Conservation (phyloP, 2,797 vertebrate genomes). For the Heteromormyrus szaboi region DNA sequence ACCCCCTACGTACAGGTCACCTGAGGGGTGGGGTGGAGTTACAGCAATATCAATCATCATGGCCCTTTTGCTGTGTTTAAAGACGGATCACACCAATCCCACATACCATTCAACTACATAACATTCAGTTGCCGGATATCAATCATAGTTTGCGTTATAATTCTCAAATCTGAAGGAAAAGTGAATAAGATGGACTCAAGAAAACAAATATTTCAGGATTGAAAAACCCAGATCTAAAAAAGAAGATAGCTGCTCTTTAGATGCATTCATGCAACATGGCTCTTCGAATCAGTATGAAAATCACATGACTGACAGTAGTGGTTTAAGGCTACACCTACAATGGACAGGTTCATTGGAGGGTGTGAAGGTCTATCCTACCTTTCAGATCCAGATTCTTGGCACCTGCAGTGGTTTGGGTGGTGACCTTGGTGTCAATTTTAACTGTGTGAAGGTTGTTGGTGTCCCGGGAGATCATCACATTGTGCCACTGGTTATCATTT, state of each 20-base stretch:
- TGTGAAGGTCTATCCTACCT: conserved; percentile 64
- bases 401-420: conserved; percentile 91
- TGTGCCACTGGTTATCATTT: conserved; percentile 98
- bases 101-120: neutral
- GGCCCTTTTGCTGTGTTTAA: neutral
- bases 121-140: neutral
- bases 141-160: neutral
- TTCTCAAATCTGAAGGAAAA: neutral
- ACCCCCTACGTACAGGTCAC: conserved; percentile 91
- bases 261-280: neutral
- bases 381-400: conserved; percentile 96
- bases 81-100: neutral
- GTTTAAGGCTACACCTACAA: neutral
- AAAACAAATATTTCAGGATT: neutral
- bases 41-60: neutral
- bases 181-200: neutral
- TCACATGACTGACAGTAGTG: neutral
- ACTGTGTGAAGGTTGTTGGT: conserved; percentile 96
- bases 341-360: neutral
- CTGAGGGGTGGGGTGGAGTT: conserved; percentile 50
- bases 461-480: conserved; percentile 94
- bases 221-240: neutral
- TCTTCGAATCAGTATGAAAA: neutral
- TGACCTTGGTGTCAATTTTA: conserved; percentile 97
- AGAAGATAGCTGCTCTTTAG: neutral